Base-by-base conservation (phyloP, 2,797 vertebrate species). In the Leucoraja ocellata region DNA sequence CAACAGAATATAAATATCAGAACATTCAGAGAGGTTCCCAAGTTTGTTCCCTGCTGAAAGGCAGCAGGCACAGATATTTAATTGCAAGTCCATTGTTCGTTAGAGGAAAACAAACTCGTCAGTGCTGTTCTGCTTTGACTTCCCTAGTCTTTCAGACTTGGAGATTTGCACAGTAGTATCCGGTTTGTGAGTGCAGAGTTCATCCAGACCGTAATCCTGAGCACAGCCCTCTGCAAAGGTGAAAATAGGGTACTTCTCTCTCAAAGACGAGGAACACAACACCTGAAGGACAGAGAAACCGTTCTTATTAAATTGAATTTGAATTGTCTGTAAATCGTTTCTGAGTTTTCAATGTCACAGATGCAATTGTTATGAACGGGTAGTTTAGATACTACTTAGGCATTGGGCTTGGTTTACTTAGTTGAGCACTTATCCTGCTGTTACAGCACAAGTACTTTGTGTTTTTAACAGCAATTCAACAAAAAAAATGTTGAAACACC, bases 21-120 rank as follows among this genome's bases (percentile, higher is more conserved):
- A 88, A 88, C 63, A 68, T n/a, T 88, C 63, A 5, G 21, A 21
- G 63, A 68, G 84, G 61, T 25, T 36, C 84, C 61, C 14, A 5
- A 68, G 61, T 88, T 88, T 68, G 32, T 36, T 36, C 84, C 61
- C 84, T 68, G 84, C 28, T 88, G 61, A 88, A 88, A 88, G 32
- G 36, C 21, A 88, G 61, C 84, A 88, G 84, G 61, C 63, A 88
- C 61, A 88, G 61, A 88, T 36, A 68, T 68, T 65, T 68, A 68
- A 68, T 68, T 79, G 77, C 1, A 8, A 88, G 84, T 88, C 63
- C 63, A 68, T 88, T 88, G n/a, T 65, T 88, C 84, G 68, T 68
- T 18, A 88, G n/a, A 98, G 95, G 94, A 99, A 97, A 93, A 98
- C 98, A 94, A 98, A 98, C 93, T 98, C 98, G 7, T 99, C 98